Conservation (phyloP, 2,888 invertebrate genomes). For the Ichneumoninae sp. region DNA sequence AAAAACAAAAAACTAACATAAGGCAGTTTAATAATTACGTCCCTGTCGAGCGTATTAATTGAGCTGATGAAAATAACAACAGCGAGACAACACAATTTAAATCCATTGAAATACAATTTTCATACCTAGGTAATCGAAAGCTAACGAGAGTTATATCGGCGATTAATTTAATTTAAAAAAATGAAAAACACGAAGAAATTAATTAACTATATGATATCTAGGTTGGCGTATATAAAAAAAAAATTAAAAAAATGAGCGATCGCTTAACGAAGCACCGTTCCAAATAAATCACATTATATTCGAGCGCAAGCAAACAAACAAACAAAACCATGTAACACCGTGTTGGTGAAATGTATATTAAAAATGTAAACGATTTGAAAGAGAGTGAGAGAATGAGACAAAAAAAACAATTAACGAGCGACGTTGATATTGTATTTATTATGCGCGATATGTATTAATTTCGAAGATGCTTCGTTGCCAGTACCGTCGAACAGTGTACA, state of each 20-base stretch:
- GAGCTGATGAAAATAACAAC: slow-evolving; percentile 12
- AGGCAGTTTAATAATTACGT: slow-evolving; percentile 24
- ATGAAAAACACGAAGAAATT: slow-evolving; percentile 9
- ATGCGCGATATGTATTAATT: slow-evolving; percentile 67
- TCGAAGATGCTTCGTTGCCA: slow-evolving; percentile 67
- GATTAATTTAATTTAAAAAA: slow-evolving; percentile 18
- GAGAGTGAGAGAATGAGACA: neutral
- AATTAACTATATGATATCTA: slow-evolving; percentile 39
- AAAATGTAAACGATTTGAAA: neutral
- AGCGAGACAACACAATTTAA: slow-evolving; percentile 28
- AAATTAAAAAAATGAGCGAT: slow-evolving; percentile 43
- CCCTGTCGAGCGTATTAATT: slow-evolving; percentile 23
- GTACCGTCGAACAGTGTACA: slow-evolving; percentile 49
- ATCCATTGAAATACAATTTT: slow-evolving; percentile 46
- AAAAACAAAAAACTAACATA: slow-evolving; percentile 25
- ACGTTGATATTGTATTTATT: slow-evolving; percentile 68
- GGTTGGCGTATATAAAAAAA: slow-evolving; percentile 25
- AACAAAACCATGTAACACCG: slow-evolving; percentile 33
- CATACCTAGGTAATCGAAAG: slow-evolving; percentile 34
- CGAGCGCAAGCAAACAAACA: slow-evolving; percentile 28
- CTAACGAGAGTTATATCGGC: slow-evolving; percentile 44
- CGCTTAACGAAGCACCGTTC: slow-evolving; percentile 38
- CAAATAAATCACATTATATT: slow-evolving; percentile 44
- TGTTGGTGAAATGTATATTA: slow-evolving; percentile 27
- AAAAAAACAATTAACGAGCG: slow-evolving; percentile 28